Base-by-base conservation (phyloP, 2,888 invertebrate species). In the Agrochola litura region DNA sequence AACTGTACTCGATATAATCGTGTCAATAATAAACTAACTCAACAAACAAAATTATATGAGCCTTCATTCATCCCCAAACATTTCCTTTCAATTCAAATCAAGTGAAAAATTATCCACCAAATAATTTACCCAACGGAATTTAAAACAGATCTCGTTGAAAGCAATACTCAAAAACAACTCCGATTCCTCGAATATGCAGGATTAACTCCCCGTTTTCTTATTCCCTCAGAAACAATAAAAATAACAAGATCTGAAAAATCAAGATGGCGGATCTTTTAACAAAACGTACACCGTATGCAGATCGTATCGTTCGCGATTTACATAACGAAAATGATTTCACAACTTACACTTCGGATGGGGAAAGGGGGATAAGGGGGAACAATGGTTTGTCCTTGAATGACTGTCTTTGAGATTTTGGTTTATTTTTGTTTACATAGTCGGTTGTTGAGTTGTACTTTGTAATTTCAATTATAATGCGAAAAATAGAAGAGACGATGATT, bases 271-370 rank as follows among this genome's bases (percentile, higher is more conserved):
- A 92, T 91, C 86, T 90, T 90, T 90, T 90, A 90, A 89, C 86
- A 89, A 89, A 88, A 82, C 85, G 86, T 83, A 83, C 86, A 86
- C 82, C 83, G 88, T 90, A 92, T 91, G 91, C 87, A 92, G 91
- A 93, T 92, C 89, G 83, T 90, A 92, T 91, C 84, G 87, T 84
- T 86, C 58, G 72, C 30, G 82, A 93, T 94, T 94, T 93, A 91
- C 93, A 93, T 93, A 93, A 90, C 90, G 91, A 90, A 92, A 94
- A 94, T 94, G 89, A 93, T 93, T 92, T 90, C 90, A 88, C 89
- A 91, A 79, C 72, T 82, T 72, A 74, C 70, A 73, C 70, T 68
- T 77, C 10, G 60, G 41, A 65, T 67, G 67, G 71, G 49, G 52
- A 2, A 16, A 19, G 30, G 41, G 58, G 25, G 2, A 14, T 1